Conservation (phyloP, 1,140 invertebrate species). For the Leptonema lineaticorne region DNA sequence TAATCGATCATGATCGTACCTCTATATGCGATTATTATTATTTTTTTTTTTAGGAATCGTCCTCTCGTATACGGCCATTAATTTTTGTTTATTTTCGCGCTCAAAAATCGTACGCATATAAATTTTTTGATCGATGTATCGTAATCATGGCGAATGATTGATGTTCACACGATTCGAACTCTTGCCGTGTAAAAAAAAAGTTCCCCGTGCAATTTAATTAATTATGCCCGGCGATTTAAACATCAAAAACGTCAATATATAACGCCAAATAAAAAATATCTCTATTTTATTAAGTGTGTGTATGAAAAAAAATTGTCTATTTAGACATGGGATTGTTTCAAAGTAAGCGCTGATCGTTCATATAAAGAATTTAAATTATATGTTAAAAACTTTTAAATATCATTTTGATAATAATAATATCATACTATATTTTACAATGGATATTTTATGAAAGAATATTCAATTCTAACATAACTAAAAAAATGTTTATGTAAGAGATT, state of each 20-base stretch:
- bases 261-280: too few species aligned
- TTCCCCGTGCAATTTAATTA: background rate
- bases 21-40: too few species aligned
- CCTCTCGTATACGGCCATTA: too few species aligned
- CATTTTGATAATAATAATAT: background rate
- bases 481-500: background rate
- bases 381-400: background rate
- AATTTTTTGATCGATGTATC: conserved; percentile 16
- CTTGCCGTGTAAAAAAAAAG: background rate
- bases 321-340: too few species aligned
- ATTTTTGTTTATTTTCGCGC: too few species aligned
- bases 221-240: background rate
- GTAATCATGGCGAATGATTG: conserved; percentile 19
- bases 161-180: conserved; percentile 28
- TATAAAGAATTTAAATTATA: background rate
- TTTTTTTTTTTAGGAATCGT: too few species aligned
- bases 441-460: background rate
- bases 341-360: too few species aligned
- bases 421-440: too few species aligned
- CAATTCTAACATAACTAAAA: background rate
- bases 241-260: background rate
- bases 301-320: too few species aligned
- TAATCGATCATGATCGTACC: too few species aligned
- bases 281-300: too few species aligned
- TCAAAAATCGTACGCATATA: too few species aligned